Conservation (phyloP, 1,140 invertebrate genomes). For the Drosophila aff. region DNA sequence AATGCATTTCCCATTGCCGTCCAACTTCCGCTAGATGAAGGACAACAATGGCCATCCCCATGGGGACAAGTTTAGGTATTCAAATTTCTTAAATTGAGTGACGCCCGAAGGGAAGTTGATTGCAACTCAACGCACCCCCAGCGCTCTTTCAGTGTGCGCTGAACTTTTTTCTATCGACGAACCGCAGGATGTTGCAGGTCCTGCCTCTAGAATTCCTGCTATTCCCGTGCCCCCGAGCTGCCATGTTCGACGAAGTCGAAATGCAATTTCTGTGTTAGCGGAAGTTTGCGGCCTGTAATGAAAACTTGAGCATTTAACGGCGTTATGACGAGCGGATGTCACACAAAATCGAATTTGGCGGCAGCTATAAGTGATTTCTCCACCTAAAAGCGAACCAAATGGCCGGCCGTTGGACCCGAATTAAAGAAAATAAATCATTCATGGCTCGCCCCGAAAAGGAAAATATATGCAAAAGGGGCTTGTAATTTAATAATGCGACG, state of each 20-base stretch:
- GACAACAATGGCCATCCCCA: constrained; percentile 2
- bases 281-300: constrained; percentile 63
- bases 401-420: constrained; percentile 18
- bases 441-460: constrained; percentile 8
- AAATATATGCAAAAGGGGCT: constrained; percentile 35
- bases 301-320: constrained; percentile 73
- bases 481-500: constrained; percentile 62
- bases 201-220: constrained; percentile 9
- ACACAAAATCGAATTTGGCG: constrained; percentile 19
- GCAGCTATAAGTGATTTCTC: constrained; percentile 16
- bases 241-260: constrained; percentile 44
- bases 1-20: neutral
- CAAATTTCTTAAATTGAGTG: constrained; percentile 50
- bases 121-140: constrained; percentile 28
- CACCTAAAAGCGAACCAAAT: constrained; percentile 19
- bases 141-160: neutral
- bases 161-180: constrained; percentile 31
- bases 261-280: constrained; percentile 73
- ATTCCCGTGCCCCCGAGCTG: constrained; percentile 9
- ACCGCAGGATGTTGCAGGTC: constrained; percentile 37
- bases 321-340: constrained; percentile 31
- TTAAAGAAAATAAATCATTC: constrained; percentile 49
- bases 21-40: neutral
- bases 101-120: constrained; percentile 41
- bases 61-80: constrained; percentile 44